Evolutionary conservation across 1,140 invertebrate species (phyloP), one percentile per base, ranked within the genome.

Genomic region (Teleopsis dalmanni): DNA sequence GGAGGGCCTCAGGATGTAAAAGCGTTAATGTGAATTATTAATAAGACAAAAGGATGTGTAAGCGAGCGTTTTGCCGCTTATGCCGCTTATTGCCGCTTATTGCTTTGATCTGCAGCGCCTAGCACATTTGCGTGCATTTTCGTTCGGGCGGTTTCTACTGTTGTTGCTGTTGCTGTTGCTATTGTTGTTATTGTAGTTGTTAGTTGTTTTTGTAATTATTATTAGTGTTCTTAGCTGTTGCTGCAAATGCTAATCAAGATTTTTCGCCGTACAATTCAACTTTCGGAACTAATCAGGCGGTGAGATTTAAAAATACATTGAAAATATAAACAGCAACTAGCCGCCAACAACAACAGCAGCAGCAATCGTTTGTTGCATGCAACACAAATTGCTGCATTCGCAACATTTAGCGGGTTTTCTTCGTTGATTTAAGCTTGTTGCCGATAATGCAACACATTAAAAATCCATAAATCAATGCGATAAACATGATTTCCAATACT

Each of bases 381-480:
- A 31, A 31, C 27, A 31, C 7, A 31, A 31, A n/a, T n/a, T 7
- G 27, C 27, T n/a, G 27, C 27, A 31, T n/a, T n/a, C n/a, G n/a
- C n/a, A n/a, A 11, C 10, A 19, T 48, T 44, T 38, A 33, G 43
- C 36, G 29, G 13, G 14, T n/a, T 26, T 46, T 38, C 46, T 45
- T 55, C 57, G 58, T 59, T 66, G 61, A 64, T 65, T 65, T 62
- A 65, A 56, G 55, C 62, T 47, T 57, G 60, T 57, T 59, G 59
- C 40, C 58, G 65, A 68, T 68, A 68, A 68, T n/a, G 62, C 60
- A 63, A 68, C 65, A 62, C 65, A 68, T 68, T 68, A 68, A 68
- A 68, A 68, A 67, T 67, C 58, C 65, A 68, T 68, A 68, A 68
- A 68, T 68, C 65, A 68, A 67, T 61, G 65, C 65, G 65, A 68